Evolutionary conservation across 2,888 invertebrate species (phyloP).

Genomic region (Amblyjoppa proteus): DNA sequence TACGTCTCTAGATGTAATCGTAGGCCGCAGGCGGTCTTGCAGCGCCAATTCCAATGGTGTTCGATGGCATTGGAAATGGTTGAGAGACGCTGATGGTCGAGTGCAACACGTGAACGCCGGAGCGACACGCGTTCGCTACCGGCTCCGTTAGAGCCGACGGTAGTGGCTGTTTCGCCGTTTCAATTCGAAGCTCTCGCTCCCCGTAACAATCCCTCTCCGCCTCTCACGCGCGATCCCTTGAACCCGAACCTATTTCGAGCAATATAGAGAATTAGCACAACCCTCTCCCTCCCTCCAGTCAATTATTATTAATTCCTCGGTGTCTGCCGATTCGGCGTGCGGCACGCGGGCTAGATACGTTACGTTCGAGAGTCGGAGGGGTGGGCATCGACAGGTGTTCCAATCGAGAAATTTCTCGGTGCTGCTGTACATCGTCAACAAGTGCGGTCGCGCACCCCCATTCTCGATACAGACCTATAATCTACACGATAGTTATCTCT

Average conservation of each 20-base stretch:
- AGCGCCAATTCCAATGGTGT: background rate
- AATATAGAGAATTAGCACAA: conserved; percentile 11
- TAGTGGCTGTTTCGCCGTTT: conserved; percentile 24
- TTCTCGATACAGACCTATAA: conserved; percentile 8
- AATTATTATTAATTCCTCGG: conserved; percentile 62
- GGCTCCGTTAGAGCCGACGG: conserved; percentile 9
- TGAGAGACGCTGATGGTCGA: conserved; percentile 50
- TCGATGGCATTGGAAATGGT: background rate
- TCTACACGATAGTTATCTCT: conserved; percentile 12
- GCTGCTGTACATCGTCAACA: background rate
- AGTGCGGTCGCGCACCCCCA: conserved; percentile 6
- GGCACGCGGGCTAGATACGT: conserved; percentile 15
- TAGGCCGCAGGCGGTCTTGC: conserved; percentile 23
- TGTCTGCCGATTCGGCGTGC: conserved; percentile 35
- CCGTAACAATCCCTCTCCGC: background rate
- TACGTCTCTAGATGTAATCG: background rate
- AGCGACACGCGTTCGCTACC: conserved; percentile 10
- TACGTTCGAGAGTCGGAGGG: conserved; percentile 13
- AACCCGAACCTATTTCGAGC: conserved; percentile 20
- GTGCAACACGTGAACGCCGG: conserved; percentile 51
- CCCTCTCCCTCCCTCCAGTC: conserved; percentile 51
- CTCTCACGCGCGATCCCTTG: background rate
- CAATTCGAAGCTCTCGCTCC: conserved; percentile 18
- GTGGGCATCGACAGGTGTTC: conserved; percentile 41
- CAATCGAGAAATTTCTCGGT: conserved; percentile 32